Evolutionary conservation across 2,113 vertebrate species (phyloP), one percentile per base, ranked within the genome.

Genomic region (Chionis minor): DNA sequence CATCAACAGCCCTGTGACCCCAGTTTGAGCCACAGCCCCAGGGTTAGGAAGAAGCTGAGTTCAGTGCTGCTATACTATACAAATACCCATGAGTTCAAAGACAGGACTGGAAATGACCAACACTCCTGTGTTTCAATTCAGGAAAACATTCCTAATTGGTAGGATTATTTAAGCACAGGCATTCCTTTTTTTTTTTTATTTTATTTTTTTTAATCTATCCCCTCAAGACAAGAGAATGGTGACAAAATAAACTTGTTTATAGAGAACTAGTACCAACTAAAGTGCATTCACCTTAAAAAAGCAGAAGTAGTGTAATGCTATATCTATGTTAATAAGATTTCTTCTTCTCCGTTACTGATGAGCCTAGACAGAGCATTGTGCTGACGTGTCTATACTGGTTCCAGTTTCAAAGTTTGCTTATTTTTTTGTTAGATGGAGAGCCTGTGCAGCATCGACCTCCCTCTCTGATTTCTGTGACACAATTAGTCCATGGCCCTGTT

Each of bases 51-150:
- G n/a, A 18, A 51, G 33, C 66, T 21, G 9, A 7, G 6, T 35
- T 67, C 21, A 55, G 16, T 0, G 0, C 24, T 69, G 16, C 49
- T 73, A 1, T 23, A 21, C 32, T 40, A 7, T 38, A 16, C 12
- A 78, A 52, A 59, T 40, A 32, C 27, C 51, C 20, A 1, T 42
- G 81, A 81, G 23, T 54, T 94, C 2, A 6, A 75, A 84, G 55
- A 24, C 4, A 67, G n/a, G 81, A 35, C 30, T 82, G 33, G 44
- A 75, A 81, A 71, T 52, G 44, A 55, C n/a, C 4, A 32, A 26
- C 78, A 56, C 32, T 67, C 11, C 22, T 58, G 5, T 38, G 7
- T 59, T 65, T 7, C 5, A 23, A 16, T 65, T 95, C 44, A 73
- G 38, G n/a, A 54, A 77, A n/a, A 32, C 8, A 5, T 24, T 56